These are phyloP conservation scores for Perdita meconis DNA, from an alignment of 2,888 invertebrate species.

Conservation along the genomic window DNA sequence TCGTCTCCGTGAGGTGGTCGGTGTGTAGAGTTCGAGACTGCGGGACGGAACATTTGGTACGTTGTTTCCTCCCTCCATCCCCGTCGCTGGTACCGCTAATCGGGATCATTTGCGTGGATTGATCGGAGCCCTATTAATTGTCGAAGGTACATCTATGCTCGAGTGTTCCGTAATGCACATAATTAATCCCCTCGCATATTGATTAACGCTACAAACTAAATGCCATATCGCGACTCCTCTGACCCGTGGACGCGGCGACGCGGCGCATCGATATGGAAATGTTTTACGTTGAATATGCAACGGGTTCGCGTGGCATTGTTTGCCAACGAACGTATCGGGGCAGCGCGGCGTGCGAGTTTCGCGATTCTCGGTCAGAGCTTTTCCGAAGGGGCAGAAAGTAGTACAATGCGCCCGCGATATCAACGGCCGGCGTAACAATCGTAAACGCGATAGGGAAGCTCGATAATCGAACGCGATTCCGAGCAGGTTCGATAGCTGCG, in stretches of 20 bases:
- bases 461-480: conserved; percentile 46
- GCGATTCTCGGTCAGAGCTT: background rate
- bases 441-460: conserved; percentile 14
- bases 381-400: background rate
- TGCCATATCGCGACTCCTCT: background rate
- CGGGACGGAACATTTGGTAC: no score
- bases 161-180: background rate
- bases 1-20: no score
- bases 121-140: no score
- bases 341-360: background rate
- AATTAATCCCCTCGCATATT: background rate
- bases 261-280: no score
- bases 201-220: background rate
- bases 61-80: no score
- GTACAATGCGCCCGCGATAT: background rate
- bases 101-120: no score
- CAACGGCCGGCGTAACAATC: conserved; percentile 10
- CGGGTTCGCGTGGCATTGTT: background rate
- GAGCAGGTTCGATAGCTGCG: conserved; percentile 44
- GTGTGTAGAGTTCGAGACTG: no score
- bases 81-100: no score
- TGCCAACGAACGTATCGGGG: background rate
- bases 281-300: background rate
- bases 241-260: background rate
- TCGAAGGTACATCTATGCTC: background rate